Conservation (phyloP, 2,797 vertebrate species). For the Pterois miles region DNA sequence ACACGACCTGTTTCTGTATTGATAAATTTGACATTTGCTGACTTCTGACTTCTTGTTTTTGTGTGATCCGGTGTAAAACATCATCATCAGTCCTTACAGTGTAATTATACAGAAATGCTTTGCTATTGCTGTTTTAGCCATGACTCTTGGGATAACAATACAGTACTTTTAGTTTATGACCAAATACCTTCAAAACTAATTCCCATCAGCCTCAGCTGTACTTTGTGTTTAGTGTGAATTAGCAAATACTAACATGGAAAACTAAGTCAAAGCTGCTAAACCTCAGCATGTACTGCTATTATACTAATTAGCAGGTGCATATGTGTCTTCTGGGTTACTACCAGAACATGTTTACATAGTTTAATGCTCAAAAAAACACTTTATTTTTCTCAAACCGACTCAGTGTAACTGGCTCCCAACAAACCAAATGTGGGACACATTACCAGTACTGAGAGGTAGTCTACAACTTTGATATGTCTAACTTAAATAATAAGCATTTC, state of each 20-base stretch:
- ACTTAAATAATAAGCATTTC: no score
- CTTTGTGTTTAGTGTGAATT: background rate
- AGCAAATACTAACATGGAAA: background rate
- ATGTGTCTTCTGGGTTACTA: no score
- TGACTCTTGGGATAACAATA: no score
- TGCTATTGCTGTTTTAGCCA: background rate
- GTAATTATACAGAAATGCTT: background rate
- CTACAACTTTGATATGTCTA: no score
- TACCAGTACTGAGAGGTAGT: no score
- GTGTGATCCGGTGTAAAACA: background rate
- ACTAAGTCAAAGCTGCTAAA: background rate
- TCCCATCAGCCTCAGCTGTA: background rate
- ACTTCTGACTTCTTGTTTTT: background rate
- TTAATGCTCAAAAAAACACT: no score
- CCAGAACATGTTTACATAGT: no score
- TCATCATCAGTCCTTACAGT: background rate
- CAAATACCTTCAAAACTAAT: background rate
- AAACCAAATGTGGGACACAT: no score
- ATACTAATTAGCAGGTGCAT: no score
- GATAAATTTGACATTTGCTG: conserved; percentile 52
- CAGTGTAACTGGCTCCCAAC: no score
- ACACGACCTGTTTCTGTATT: conserved; percentile 37
- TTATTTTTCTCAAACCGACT: no score
- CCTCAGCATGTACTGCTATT: no score
- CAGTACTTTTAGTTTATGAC: background rate